Conservation (phyloP, 2,888 invertebrate species). For the Penaeus monodon region DNA sequence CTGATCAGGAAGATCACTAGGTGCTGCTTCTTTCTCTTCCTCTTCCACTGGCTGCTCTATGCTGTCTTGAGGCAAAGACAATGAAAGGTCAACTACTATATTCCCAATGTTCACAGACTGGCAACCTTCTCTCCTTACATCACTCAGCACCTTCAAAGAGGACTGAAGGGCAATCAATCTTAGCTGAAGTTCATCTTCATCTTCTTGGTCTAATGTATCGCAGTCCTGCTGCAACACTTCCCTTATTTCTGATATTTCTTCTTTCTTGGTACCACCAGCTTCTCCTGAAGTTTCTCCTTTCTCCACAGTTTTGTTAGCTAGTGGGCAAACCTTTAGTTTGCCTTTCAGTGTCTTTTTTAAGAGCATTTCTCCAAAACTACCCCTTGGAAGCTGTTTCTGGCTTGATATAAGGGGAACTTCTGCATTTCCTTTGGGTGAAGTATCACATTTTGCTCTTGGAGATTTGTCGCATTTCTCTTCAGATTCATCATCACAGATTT, state of each 20-base stretch:
- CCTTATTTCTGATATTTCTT: neutral
- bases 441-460: neutral
- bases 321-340: constrained; percentile 14
- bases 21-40: neutral
- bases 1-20: neutral
- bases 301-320: neutral
- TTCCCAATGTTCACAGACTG: neutral
- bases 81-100: neutral
- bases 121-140: constrained; percentile 39
- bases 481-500: neutral
- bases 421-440: constrained; percentile 7
- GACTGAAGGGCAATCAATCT: constrained; percentile 46
- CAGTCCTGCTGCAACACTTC: neutral
- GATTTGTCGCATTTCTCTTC: neutral
- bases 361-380: constrained; percentile 62
- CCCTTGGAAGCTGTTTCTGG: constrained; percentile 38
- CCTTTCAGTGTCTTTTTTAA: constrained; percentile 44
- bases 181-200: constrained; percentile 53
- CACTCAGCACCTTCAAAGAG: constrained; percentile 45
- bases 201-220: constrained; percentile 42
- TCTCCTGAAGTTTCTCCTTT: neutral
- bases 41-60: neutral
- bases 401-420: constrained; percentile 1
- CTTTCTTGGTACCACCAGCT: no score
- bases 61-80: neutral